These are phyloP conservation scores for Schizaphis graminum DNA, from an alignment of 2,888 invertebrate genomes.

Conservation along the genomic window DNA sequence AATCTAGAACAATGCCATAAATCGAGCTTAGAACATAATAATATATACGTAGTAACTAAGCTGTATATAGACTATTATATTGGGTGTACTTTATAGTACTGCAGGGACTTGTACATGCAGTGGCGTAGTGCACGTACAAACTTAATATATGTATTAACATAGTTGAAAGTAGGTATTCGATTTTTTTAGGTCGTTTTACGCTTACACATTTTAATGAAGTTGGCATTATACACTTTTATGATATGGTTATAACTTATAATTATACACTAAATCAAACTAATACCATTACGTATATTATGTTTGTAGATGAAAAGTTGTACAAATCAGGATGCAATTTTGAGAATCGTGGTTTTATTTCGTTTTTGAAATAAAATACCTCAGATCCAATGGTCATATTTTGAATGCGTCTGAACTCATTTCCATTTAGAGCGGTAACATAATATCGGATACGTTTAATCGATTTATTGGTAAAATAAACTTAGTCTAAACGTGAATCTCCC, in stretches of 20 bases:
- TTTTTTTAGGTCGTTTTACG: not conserved
- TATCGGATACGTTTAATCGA: not conserved
- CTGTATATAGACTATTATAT: not conserved
- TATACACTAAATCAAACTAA: constrained; percentile 1
- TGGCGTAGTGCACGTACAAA: not conserved
- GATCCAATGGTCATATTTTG: not conserved
- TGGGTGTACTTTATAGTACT: constrained; percentile 31
- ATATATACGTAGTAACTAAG: not conserved
- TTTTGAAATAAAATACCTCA: not conserved
- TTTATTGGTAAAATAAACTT: not conserved
- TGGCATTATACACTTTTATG: not conserved
- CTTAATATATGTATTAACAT: constrained; percentile 1
- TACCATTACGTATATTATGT: not conserved
- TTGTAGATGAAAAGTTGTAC: no score
- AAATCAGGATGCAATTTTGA: not conserved
- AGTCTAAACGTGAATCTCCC: not conserved
- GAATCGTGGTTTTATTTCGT: not conserved
- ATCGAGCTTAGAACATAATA: not conserved
- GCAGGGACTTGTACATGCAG: not conserved
- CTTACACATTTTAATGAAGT: not conserved
- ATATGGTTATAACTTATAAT: not conserved
- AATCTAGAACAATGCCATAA: not conserved
- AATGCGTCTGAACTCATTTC: not conserved
- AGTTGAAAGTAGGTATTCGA: not conserved
- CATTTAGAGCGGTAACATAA: not conserved